phyloP scores from a whole-genome alignment of 2,113 vertebrate genomes.

The Gasterosteus nipponicus region DNA sequence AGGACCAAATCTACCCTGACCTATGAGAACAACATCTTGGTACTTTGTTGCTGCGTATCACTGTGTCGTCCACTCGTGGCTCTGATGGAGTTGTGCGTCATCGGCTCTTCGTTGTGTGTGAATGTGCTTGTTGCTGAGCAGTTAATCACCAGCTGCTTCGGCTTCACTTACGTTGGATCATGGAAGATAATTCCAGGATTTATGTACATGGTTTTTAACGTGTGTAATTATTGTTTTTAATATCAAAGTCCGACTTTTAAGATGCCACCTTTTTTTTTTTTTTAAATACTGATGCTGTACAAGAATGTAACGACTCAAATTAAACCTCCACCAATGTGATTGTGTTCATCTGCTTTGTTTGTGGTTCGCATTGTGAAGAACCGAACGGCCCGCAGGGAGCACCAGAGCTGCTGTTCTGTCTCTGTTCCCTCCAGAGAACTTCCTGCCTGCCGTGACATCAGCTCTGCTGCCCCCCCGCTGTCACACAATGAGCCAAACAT shows the following conservation, averaged over 20 bases:
- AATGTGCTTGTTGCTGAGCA: not conserved
- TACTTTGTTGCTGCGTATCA: not conserved
- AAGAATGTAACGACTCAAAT: constrained; percentile 22
- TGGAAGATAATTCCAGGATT: not conserved
- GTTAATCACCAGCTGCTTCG: not conserved
- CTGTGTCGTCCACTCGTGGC: not conserved
- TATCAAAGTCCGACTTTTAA: constrained; percentile 5
- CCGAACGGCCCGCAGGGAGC: constrained; percentile 27
- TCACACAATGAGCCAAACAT: constrained; percentile 49
- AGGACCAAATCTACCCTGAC: not conserved
- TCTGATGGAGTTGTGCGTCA: not conserved
- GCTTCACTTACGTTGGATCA: not conserved
- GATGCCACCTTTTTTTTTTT: constrained; percentile 9
- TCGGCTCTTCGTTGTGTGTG: not conserved
- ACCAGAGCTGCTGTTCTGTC: not conserved
- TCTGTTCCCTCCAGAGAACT: constrained; percentile 13
- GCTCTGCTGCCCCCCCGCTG: constrained; percentile 9
- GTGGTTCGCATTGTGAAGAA: not conserved
- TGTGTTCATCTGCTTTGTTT: not conserved
- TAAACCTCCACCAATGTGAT: constrained; percentile 33
- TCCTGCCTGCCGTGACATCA: constrained; percentile 55
- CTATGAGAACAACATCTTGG: not conserved
- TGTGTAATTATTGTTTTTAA: constrained; percentile 23
- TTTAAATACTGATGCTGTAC: not conserved
- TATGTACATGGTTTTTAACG: not conserved